Percentiles rank a stretch among this genome's conserved stretches.
Conservation (phyloP, 1,140 invertebrate genomes). For the Drosophila melanica region DNA sequence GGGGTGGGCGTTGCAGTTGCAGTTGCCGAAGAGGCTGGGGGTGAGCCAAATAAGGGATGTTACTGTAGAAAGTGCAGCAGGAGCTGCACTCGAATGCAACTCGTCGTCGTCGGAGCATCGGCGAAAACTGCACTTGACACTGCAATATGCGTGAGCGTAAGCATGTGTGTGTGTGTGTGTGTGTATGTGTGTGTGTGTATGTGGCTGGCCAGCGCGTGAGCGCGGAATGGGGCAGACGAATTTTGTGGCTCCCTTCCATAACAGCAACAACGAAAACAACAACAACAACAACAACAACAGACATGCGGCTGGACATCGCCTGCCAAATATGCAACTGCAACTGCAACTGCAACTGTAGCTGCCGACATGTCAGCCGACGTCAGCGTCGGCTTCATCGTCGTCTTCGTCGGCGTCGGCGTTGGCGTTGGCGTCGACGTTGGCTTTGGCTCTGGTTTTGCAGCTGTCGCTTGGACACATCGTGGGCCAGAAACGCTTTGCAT, state of each 20-base stretch:
- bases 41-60: constrained; percentile 69
- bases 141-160: constrained; percentile 18
- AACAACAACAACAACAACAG: constrained; percentile 22
- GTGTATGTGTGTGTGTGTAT: constrained; percentile 13
- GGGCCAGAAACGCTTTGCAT: not conserved
- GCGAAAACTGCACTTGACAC: constrained; percentile 45
- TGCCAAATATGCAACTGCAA: constrained; percentile 42
- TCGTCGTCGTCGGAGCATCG: constrained; percentile 21
- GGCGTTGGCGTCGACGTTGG: constrained; percentile 5
- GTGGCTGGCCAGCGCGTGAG: constrained; percentile 37
- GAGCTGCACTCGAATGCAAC: constrained; percentile 30
- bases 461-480: constrained; percentile 2
- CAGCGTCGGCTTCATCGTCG: constrained; percentile 32
- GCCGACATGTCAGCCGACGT: constrained; percentile 32
- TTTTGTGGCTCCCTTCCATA: constrained; percentile 44
- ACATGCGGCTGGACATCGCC: constrained; percentile 38
- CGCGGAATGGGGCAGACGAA: constrained; percentile 61
- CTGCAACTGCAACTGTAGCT: constrained; percentile 38
- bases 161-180: constrained; percentile 10
- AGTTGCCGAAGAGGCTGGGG: constrained; percentile 16
- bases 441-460: constrained; percentile 7
- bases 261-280: constrained; percentile 5
- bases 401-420: constrained; percentile 3
- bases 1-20: constrained; percentile 43
- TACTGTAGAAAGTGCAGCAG: constrained; percentile 65